These are phyloP conservation scores for Deroptyus accipitrinus DNA, from an alignment of 2,113 vertebrate genomes.

Conservation along the genomic window DNA sequence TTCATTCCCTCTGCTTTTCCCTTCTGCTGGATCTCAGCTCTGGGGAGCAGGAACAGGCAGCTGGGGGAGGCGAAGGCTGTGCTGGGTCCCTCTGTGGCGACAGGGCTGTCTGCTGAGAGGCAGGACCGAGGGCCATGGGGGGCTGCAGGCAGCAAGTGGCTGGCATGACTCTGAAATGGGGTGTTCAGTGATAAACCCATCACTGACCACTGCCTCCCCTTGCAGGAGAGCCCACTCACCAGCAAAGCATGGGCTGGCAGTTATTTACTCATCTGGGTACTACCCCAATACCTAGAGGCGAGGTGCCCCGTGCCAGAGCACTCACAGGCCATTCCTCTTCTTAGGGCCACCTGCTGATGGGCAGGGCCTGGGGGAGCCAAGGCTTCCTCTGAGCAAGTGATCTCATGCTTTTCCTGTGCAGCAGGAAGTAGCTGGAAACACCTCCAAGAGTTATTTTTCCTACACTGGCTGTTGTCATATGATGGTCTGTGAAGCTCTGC, in stretches of 20 bases:
- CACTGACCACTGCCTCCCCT: not conserved
- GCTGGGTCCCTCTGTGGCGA: not conserved
- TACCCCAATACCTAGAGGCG: not conserved
- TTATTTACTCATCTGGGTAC: conserved; percentile 5
- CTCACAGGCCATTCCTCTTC: not conserved
- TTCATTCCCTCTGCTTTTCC: not conserved
- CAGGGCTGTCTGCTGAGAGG: not conserved
- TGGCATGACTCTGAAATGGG: conserved; percentile 17
- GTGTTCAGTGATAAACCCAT: conserved; percentile 6
- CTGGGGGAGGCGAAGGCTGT: not conserved
- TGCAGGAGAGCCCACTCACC: conserved; percentile 7
- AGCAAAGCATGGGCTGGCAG: not conserved
- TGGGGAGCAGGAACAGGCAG: not conserved
- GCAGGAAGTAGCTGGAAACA: conserved; percentile 65
- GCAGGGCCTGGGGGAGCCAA: conserved; percentile 16
- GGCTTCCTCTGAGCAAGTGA: conserved; percentile 32
- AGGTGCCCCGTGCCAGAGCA: not conserved
- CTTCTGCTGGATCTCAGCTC: not conserved
- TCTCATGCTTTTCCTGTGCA: conserved; percentile 33
- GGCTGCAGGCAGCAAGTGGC: not conserved
- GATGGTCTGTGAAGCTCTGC: not conserved
- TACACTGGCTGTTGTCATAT: not conserved
- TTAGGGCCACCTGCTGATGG: conserved; percentile 11
- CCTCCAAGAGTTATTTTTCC: conserved; percentile 48
- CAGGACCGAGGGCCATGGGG: rapidly evolving